Evolutionary conservation across 1,140 invertebrate genomes (phyloP), one percentile per base, ranked within the genome.

Genomic region (Trichonephila clavata): DNA sequence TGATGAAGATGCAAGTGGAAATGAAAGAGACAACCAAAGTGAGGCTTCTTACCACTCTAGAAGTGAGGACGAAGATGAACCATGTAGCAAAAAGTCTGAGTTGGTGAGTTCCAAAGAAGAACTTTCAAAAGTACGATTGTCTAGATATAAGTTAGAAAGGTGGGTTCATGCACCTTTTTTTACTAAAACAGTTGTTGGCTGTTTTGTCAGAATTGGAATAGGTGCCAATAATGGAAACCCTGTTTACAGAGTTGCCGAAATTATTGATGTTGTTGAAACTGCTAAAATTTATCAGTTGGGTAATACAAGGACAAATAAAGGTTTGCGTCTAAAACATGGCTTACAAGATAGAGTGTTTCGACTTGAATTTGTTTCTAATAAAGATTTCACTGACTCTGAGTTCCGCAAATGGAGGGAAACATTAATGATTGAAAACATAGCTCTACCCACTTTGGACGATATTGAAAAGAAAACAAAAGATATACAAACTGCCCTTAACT

Each of bases 81-180:
- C n/a, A 16, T 60, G 77, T 27, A 59, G 63, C 32, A 94, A 93
- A 32, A 94, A 94, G 61, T 50, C 81, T 39, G 71, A 94, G 32
- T 97, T 97, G 95, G 97, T 98, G 3, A 96, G 96, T 87, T 97
- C 96, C 10, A 97, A 97, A 95, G 98, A 98, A 94, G 98, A 99
- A 95, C 96, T 99, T 14, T 98, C 98, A 95, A 98, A 98, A 96
- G 97, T 99, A 87, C 96, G 98, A 93, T 95, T 99, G 10, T 99
- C 98, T 50, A 97, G 99, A 94, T 97, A 98, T 95, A 99, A 99
- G 96, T 96, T 99, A 95, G 99, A 99, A 96, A 97, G 98, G 94
- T 98, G 99, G 96, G 98, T 99, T 24, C 99, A 99, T 96, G 96
- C 99, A 94, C 99, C 99, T 21, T 99, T 99, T 95, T 99, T 99